These are phyloP conservation scores for Tuta absoluta DNA, from an alignment of 2,888 invertebrate species.

Conservation along the genomic window DNA sequence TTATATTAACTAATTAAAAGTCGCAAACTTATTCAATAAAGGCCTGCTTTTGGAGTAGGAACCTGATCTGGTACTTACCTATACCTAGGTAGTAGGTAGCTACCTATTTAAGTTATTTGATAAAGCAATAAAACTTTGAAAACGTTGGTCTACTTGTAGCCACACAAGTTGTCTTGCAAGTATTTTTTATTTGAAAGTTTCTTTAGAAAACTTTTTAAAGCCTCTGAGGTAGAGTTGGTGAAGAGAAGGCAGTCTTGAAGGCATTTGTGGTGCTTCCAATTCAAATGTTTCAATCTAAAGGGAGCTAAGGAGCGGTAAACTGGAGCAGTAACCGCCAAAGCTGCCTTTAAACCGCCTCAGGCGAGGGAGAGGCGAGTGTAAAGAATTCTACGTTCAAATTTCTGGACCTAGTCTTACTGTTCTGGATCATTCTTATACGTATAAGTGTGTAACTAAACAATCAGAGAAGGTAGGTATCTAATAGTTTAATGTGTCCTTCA, in stretches of 20 bases:
- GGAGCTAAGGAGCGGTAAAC: constrained; percentile 22
- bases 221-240: constrained; percentile 2
- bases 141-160: neutral
- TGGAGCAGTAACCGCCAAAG: constrained; percentile 13
- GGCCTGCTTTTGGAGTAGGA: too few species aligned
- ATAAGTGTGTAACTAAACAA: too few species aligned
- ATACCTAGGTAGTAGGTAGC: too few species aligned
- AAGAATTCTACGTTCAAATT: neutral
- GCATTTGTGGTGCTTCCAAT: constrained; percentile 19
- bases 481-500: too few species aligned
- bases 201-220: constrained; percentile 14
- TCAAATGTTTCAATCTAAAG: constrained; percentile 27
- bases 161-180: neutral
- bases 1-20: too few species aligned
- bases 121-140: neutral
- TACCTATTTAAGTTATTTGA: neutral
- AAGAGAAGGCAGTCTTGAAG: neutral
- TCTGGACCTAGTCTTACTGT: neutral
- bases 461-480: too few species aligned
- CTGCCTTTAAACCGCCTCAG: neutral
- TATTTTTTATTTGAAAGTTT: neutral
- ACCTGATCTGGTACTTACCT: too few species aligned
- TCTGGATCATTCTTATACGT: too few species aligned
- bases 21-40: too few species aligned
- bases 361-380: neutral